Percentiles rank a stretch among this genome's conserved stretches.
phyloP scores from a whole-genome alignment of 2,888 invertebrate species.

The Andrena marginata region DNA sequence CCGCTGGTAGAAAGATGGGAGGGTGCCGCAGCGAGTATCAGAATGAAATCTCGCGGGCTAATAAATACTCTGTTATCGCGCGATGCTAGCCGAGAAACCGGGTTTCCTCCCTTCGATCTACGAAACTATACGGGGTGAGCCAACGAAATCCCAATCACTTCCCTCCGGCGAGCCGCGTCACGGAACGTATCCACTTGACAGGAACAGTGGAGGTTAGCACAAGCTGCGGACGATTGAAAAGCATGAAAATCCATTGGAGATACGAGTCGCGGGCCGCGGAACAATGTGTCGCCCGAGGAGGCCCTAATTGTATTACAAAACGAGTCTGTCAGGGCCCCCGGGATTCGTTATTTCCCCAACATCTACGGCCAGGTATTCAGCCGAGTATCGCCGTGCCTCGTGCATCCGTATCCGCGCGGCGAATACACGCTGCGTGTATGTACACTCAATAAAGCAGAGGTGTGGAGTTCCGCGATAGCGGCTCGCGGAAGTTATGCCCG shows the following conservation, averaged over 20 bases:
- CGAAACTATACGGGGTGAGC: conserved; percentile 16
- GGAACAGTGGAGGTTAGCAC: no score
- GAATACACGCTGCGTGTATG: conserved; percentile 24
- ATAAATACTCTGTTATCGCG: conserved; percentile 80
- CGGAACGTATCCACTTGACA: not conserved
- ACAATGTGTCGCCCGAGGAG: no score
- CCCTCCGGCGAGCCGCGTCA: not conserved
- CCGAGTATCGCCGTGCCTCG: conserved; percentile 35
- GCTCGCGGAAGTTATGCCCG: conserved; percentile 58
- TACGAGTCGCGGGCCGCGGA: no score
- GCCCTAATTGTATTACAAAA: not conserved
- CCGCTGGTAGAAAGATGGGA: conserved; percentile 30
- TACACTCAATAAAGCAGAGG: conserved; percentile 60
- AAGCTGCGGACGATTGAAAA: no score
- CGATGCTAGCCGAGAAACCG: conserved; percentile 63
- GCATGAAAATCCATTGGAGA: no score
- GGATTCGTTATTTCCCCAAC: not conserved
- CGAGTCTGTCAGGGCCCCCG: not conserved
- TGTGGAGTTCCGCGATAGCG: conserved; percentile 61
- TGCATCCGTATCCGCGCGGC: conserved; percentile 21
- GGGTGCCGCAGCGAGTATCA: conserved; percentile 66
- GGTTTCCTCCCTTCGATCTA: conserved; percentile 25
- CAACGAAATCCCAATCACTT: not conserved
- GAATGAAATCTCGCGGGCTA: conserved; percentile 78
- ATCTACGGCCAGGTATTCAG: not conserved